These are phyloP conservation scores for Monopterus albus DNA, from an alignment of 2,113 vertebrate genomes.

Conservation along the genomic window DNA sequence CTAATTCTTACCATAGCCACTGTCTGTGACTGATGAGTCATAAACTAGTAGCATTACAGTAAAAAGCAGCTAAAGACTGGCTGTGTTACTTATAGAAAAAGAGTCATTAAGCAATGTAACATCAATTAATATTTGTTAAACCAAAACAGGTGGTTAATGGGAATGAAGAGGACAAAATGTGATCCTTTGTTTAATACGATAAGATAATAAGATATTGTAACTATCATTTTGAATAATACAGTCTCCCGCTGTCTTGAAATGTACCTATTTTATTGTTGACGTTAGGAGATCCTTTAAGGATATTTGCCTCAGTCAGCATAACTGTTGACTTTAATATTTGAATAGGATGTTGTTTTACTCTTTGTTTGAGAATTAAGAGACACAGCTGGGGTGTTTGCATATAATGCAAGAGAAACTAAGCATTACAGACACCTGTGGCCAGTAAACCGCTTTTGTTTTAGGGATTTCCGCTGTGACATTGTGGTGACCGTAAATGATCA, in stretches of 20 bases:
- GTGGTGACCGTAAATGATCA: no score
- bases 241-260: not conserved
- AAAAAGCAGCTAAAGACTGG: not conserved
- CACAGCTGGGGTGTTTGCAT: not conserved
- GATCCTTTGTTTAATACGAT: not conserved
- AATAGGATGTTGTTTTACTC: not conserved
- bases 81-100: not conserved
- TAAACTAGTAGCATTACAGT: no score
- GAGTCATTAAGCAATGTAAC: not conserved
- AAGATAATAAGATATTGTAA: no score
- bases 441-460: no score
- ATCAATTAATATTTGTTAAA: not conserved
- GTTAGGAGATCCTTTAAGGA: no score
- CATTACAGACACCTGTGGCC: not conserved
- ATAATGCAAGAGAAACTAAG: not conserved
- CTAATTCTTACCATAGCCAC: not conserved
- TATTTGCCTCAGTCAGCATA: not conserved
- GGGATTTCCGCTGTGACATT: no score
- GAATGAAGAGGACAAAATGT: not conserved
- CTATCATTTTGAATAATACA: not conserved
- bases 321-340: not conserved
- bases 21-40: conserved; percentile 4
- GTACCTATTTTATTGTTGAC: not conserved
- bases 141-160: not conserved
- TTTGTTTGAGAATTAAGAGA: not conserved